Evolutionary conservation across 2,797 vertebrate species (phyloP).

Genomic region (Tauraco hartlaubi): DNA sequence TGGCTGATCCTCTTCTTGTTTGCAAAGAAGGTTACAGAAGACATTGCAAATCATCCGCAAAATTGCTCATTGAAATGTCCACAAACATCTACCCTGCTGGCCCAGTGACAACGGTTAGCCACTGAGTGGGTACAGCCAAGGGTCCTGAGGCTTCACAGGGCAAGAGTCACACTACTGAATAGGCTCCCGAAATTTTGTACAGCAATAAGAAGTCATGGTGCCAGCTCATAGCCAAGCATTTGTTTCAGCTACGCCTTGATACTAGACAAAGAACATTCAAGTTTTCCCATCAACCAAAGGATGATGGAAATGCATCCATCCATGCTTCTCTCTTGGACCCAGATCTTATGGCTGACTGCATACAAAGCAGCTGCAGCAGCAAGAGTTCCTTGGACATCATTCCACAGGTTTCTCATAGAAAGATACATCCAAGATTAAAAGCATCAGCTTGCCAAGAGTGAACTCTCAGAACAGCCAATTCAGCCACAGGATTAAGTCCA

Average conservation of each 20-base stretch:
- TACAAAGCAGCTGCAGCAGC: not conserved
- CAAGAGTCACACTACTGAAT: not conserved
- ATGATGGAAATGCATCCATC: not conserved
- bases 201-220: not conserved
- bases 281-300: not conserved
- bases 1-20: not conserved
- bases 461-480: not conserved
- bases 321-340: not conserved
- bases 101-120: not conserved
- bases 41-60: not conserved
- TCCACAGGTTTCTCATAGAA: not conserved
- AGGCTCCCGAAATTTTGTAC: not conserved
- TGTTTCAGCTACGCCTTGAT: not conserved
- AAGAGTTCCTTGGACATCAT: not conserved
- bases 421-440: not conserved
- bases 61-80: not conserved
- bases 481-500: not conserved
- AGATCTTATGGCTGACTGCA: not conserved
- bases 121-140: not conserved
- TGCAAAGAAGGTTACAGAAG: not conserved
- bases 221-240: not conserved
- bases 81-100: not conserved
- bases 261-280: not conserved
- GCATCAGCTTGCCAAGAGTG: not conserved
- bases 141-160: not conserved